Base-by-base conservation (phyloP, 2,797 vertebrate species). In the Diplodus sargus region DNA sequence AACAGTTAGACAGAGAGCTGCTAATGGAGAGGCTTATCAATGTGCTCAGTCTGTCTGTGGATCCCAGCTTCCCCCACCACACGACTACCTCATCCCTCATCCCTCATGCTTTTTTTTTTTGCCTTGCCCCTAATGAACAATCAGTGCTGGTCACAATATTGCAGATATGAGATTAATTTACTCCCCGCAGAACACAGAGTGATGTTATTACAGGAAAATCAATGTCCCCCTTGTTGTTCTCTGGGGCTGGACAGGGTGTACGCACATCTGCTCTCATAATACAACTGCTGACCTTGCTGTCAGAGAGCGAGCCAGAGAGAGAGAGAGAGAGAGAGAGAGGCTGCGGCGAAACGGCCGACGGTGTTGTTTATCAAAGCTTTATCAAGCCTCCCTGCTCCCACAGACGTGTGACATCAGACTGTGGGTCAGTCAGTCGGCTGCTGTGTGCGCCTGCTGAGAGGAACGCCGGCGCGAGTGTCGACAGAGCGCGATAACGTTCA, bases 241-340 rank as follows among this genome's bases (percentile, higher is more conserved):
- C 85, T 79, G 86, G 88, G 87, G 84, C 81, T 88, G 91, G 83
- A 86, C 82, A 84, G 86, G 87, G 90, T 89, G 91, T 89, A 83
- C 81, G 84, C 92, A 92, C 91, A 94, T 94, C 92, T 94, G 93
- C 91, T 93, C 88, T 90, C 92, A 93, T 89, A 93, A 94, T 94
- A 93, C 93, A 93, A 93, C 87, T 93, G 95, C 93, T 95, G 94
- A 95, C 92, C 91, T 93, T 94, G 93, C 93, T 93, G 90, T 93
- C 92, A 92, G 82, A 87, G 87, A 89, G 74, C 22, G 82, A 89
- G 84, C 82, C 74, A 83, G 87, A 87, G 88, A 39, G 34, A 39
- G 39, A 39, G 39, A 86, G 87, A 91, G 81, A 84, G 85, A 88
- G 81, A 81, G 85, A 88, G 87, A 86, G 91, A 85, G 83, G 85